Percentiles rank a stretch among this genome's conserved stretches.
Conservation (phyloP, 2,113 vertebrate species). For the Python bivittatus region DNA sequence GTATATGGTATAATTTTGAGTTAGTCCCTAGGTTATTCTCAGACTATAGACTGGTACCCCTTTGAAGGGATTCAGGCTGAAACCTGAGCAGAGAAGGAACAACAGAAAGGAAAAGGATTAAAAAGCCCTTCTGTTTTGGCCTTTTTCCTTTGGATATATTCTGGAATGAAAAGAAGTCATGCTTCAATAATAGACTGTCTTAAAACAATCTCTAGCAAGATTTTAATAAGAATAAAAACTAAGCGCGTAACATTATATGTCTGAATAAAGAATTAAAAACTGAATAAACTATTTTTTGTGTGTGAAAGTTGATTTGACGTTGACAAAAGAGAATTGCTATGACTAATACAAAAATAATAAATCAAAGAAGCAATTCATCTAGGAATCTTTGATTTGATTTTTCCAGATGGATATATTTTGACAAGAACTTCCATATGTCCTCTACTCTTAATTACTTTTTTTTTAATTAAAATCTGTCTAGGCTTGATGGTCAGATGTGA, state of each 20-base stretch:
- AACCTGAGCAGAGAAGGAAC: not conserved
- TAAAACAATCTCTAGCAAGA: not conserved
- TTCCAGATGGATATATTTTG: slow-evolving; percentile 1
- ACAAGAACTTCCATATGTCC: slow-evolving; percentile 16
- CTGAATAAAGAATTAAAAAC: not conserved
- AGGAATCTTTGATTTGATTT: slow-evolving; percentile 18
- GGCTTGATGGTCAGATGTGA: not conserved
- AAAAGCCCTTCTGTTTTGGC: not conserved
- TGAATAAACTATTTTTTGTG: not conserved
- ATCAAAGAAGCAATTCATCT: not conserved
- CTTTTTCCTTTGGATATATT: not conserved
- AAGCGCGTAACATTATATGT: not conserved
- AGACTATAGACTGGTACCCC: not conserved
- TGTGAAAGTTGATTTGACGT: not conserved
- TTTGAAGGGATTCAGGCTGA: not conserved
- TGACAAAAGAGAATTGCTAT: not conserved
- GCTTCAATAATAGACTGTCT: not conserved
- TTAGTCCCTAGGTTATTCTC: not conserved
- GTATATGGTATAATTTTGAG: not conserved
- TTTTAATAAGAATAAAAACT: not conserved
- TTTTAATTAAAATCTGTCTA: slow-evolving; percentile 37
- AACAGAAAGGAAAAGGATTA: not conserved
- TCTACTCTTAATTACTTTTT: not conserved
- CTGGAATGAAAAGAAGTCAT: not conserved
- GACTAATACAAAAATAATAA: slow-evolving; percentile 24